These are phyloP conservation scores for Urophycis tenuis DNA, from an alignment of 2,797 vertebrate species.

Conservation along the genomic window DNA sequence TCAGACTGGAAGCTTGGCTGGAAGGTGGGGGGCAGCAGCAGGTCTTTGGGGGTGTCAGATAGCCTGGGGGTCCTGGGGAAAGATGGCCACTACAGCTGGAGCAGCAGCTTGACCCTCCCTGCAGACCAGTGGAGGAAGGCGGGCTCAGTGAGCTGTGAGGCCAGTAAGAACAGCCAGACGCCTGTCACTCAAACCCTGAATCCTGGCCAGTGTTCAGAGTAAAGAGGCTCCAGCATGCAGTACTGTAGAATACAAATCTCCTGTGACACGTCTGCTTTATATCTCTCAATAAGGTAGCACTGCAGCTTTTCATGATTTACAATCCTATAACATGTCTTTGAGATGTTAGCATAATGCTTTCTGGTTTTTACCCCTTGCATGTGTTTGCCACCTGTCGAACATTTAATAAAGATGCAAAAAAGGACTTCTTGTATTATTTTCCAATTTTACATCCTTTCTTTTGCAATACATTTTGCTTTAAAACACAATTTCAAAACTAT, in stretches of 20 bases:
- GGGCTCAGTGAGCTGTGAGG: too few species aligned
- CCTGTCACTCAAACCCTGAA: too few species aligned
- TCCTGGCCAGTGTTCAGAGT: neutral
- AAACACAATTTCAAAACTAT: too few species aligned
- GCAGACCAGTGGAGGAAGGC: too few species aligned
- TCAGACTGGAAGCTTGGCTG: too few species aligned
- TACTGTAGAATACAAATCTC: neutral
- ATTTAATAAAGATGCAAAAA: neutral
- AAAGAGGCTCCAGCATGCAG: neutral
- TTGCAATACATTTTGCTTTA: slow-evolving; percentile 49
- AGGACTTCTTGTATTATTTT: neutral
- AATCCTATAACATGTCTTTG: neutral
- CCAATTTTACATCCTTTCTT: neutral
- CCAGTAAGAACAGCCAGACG: too few species aligned
- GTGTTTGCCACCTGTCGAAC: neutral
- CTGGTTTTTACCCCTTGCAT: neutral
- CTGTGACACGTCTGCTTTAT: neutral
- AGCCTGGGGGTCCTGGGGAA: too few species aligned
- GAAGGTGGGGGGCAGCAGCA: too few species aligned
- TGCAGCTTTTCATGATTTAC: neutral
- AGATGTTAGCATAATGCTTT: neutral
- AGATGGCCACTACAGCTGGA: too few species aligned
- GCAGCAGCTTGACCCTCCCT: too few species aligned
- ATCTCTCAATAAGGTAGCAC: neutral
- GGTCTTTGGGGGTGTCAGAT: too few species aligned